Evolutionary conservation across 1,140 invertebrate species (phyloP), one percentile per base, ranked within the genome.

Genomic region (Magallana ariakensis): DNA sequence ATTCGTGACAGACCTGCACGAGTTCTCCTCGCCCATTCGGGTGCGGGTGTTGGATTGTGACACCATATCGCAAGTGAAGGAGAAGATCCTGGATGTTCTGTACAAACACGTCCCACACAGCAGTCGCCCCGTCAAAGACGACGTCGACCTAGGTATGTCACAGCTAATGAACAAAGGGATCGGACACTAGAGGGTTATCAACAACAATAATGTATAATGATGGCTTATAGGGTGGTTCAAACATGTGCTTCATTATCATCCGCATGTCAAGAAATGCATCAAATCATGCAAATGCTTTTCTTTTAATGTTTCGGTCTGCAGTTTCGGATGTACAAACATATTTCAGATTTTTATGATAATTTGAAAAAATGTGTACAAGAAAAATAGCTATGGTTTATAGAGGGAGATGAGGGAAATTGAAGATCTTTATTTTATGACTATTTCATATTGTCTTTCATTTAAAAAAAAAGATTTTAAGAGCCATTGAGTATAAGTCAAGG

Each of bases 11-110:
- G 94, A 94, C 26, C 97, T 98, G 95, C 92, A 93, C 55, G 89
- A 92, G 46, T 94, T 92, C 88, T 91, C 91, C 95, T 98, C 99
- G 92, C 98, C 99, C 95, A 97, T 99, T 85, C 97, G 98, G 92
- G 99, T 98, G 94, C 98, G 93, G 84, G 93, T 94, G 2, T 83
- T 99, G 84, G 98, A 99, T 95, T 99, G 98, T 96, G 99, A 99
- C 96, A 99, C 98, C 53, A 99, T 99, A 94, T 98, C 97, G 87
- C 99, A 99, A 95, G 98, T 99, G 0, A 99, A 99, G 94, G 97
- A 97, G 1, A 99, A 99, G 95, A 98, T 99, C 87, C 96, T 99
- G 57, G 99, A 99, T 95, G 97, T 98, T n/a, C 96, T 99, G 53
- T 94, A 94, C 87, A 94, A 94, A 89, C 94, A 94, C 88, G 92